Evolutionary conservation across 2,113 vertebrate species (phyloP).

Genomic region (Paraplagusia blochii): DNA sequence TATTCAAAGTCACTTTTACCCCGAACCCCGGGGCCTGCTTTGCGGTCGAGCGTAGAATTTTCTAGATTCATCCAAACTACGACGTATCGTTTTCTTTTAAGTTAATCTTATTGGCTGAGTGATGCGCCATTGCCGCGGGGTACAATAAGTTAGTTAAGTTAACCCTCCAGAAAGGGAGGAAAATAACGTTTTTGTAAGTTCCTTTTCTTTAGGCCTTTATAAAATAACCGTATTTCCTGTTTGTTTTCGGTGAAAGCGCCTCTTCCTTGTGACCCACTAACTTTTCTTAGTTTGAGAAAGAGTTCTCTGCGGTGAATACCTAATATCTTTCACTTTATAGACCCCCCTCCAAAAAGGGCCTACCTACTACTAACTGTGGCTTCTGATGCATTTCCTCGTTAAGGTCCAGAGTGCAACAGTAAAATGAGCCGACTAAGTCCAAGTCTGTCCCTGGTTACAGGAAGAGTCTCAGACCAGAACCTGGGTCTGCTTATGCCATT

Average conservation of each 20-base stretch:
- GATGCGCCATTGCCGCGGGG: slow-evolving; percentile 31
- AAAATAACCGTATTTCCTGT: background rate
- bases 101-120: slow-evolving; percentile 56
- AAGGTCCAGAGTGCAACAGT: background rate
- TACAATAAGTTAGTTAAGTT: slow-evolving; percentile 31
- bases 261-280: slow-evolving; percentile 9
- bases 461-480: slow-evolving; percentile 41
- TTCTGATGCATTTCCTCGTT: background rate
- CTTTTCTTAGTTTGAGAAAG: slow-evolving; percentile 25
- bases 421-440: background rate
- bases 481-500: slow-evolving; percentile 41
- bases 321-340: background rate
- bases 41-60: slow-evolving; percentile 24
- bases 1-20: slow-evolving; percentile 3
- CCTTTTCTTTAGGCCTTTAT: background rate
- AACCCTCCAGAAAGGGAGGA: slow-evolving; percentile 6
- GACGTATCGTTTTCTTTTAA: slow-evolving; percentile 58
- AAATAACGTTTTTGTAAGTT: background rate
- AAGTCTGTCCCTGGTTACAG: slow-evolving; percentile 26
- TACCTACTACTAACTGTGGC: background rate
- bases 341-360: background rate
- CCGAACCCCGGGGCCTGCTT: slow-evolving; percentile 13
- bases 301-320: background rate
- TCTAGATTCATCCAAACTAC: slow-evolving; percentile 58
- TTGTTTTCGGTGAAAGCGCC: background rate